These are phyloP conservation scores for Smutsia temminckii DNA, from an alignment of 2,797 vertebrate genomes.

Conservation along the genomic window DNA sequence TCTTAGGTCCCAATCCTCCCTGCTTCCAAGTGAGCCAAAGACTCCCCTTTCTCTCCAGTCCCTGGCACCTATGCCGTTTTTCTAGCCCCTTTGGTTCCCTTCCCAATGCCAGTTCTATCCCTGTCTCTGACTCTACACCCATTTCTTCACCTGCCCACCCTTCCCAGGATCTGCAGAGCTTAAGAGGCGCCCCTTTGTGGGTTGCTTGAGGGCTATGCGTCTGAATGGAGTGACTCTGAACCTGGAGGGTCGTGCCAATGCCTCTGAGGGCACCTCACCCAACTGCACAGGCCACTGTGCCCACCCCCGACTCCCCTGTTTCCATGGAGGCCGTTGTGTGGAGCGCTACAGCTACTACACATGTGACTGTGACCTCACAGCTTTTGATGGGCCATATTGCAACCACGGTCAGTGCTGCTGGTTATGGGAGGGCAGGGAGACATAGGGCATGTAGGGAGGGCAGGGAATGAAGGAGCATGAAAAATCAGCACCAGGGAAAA, in stretches of 20 bases:
- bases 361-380: conserved; percentile 97
- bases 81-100: neutral
- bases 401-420: conserved; percentile 90
- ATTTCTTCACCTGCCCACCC: neutral
- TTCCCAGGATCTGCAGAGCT: conserved; percentile 92
- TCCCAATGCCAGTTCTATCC: neutral
- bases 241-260: conserved; percentile 94
- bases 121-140: neutral
- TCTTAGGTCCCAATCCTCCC: neutral
- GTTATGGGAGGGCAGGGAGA: neutral
- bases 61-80: neutral
- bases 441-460: neutral
- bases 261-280: conserved; percentile 91
- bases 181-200: conserved; percentile 93
- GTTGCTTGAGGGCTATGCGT: conserved; percentile 93
- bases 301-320: conserved; percentile 92
- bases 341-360: conserved; percentile 96
- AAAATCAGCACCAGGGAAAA: neutral
- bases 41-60: neutral
- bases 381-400: conserved; percentile 96
- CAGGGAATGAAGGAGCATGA: neutral
- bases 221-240: conserved; percentile 96
- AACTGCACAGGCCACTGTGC: conserved; percentile 95
- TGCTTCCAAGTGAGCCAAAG: neutral
- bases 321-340: conserved; percentile 94